Evolutionary conservation across 2,113 vertebrate species (phyloP), one percentile per base, ranked within the genome.

Genomic region (Cynocephalus volans): DNA sequence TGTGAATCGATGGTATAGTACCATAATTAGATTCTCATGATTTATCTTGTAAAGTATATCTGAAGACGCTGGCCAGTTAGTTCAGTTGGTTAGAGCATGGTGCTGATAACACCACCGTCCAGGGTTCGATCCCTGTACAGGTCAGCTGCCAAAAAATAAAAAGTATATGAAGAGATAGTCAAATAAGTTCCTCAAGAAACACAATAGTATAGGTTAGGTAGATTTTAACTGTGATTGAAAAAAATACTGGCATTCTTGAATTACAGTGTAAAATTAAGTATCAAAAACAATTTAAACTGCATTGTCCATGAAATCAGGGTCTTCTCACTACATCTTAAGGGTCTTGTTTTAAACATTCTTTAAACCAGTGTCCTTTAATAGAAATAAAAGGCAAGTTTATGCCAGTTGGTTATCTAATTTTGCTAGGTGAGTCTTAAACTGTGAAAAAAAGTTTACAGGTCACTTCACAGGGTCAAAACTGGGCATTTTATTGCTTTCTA

Each of bases 401-500:
- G 62, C 92, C 67, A 97, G 90, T 88, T 95, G 90, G 62, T 98
- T 98, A 96, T 97, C 82, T 97, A 85, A 54, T 70, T 97, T 94
- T 96, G 81, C 93, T 97, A 98, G 97, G 98, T 98, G 97, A 98
- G 97, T 97, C 90, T 98, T 90, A 76, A 96, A 90, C 73, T 95
- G 83, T 97, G 88, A 31, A 82, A 85, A 93, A 95, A 96, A 92
- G 93, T 98, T 98, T 98, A 98, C 97, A 98, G 97, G 98, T 99
- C 96, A 97, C 80, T 98, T 99, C 97, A 98, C 97, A 96, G 95
- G 98, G 97, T 98, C 96, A 98, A 98, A 97, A 85, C 60, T 94
- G 93, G 95, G 82, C 94, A 98, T 98, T 98, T 98, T 98, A 98
- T 96, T 97, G 97, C 84, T 97, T 98, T 98, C 96, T 98, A 98